Base-by-base conservation (phyloP, 2,797 vertebrate species). In the Perdix hodgsoniae region DNA sequence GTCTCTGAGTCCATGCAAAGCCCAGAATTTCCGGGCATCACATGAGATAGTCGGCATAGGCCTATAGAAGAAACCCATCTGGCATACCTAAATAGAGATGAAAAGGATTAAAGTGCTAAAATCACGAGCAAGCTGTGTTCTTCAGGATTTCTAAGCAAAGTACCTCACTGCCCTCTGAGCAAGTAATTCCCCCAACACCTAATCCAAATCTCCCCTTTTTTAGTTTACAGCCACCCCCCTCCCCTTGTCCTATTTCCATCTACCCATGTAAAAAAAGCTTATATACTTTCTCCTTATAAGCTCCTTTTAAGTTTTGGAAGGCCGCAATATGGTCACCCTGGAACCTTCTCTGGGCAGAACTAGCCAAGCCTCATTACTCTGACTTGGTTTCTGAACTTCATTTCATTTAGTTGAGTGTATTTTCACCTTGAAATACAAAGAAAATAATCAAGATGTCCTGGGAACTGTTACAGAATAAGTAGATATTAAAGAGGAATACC, bases 381-480 rank as follows among this genome's bases (percentile, higher is more conserved):
- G 17, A 31, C 52, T 19, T 56, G 0, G 1, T 69, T 72, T 65
- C 49, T 49, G 24, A 69, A 57, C 3, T 17, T 8, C 0, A 18
- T 9, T 84, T 81, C 4, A 7, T 39, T 75, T n/a, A 22, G 0
- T 37, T 6, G 27, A 12, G 2, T 44, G 1, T 44, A 10, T 61
- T 69, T 17, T 16, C 31, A 27, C 2, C 11, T 18, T 10, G 21
- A 3, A 40, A n/a, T 16, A 76, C 2, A 40, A n/a, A 47, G 13
- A 33, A 37, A 69, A 61, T 2, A 75, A 44, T 1, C 3, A 44
- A n/a, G 18, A 35, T 7, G 1, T 24, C 9, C 2, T 11, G 31
- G 6, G 5, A 47, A 27, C 47, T 44, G 10, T 13, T 29, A 15
- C 1, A 61, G 9, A 76, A n/a, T 13, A 26, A 26, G 52, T 4